phyloP scores from a whole-genome alignment of 2,113 vertebrate genomes.

The Phyllostomus hastatus region DNA sequence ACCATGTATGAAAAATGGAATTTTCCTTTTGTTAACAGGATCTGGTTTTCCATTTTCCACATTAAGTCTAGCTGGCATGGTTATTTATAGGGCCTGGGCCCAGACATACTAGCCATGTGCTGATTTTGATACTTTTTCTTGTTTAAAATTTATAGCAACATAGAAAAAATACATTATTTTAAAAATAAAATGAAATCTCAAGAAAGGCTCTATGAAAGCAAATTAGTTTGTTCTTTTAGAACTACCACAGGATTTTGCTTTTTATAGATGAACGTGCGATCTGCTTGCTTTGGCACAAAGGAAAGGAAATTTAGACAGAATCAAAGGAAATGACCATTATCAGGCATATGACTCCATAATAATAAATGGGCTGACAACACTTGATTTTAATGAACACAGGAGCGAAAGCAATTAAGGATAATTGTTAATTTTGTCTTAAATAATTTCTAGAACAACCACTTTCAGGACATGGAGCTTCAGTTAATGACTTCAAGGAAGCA shows the following conservation, averaged over 20 bases:
- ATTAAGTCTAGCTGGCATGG: slow-evolving; percentile 33
- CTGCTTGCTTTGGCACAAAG: slow-evolving; percentile 48
- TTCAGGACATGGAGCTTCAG: slow-evolving; percentile 33
- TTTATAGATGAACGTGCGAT: slow-evolving; percentile 38
- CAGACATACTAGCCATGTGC: background rate
- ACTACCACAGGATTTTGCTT: background rate
- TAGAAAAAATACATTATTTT: slow-evolving; percentile 18
- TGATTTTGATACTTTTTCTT: slow-evolving; percentile 44
- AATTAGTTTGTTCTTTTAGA: slow-evolving; percentile 16
- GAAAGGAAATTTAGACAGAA: slow-evolving; percentile 51
- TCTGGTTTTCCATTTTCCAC: slow-evolving; percentile 62
- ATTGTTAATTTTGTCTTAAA: slow-evolving; percentile 73
- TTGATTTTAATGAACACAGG: slow-evolving; percentile 75
- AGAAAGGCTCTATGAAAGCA: slow-evolving; percentile 26
- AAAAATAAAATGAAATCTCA: slow-evolving; percentile 47
- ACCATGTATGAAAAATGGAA: slow-evolving; percentile 46
- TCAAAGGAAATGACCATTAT: slow-evolving; percentile 48
- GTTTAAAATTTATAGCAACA: slow-evolving; percentile 43
- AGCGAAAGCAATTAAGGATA: slow-evolving; percentile 78
- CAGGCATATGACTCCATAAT: slow-evolving; percentile 20
- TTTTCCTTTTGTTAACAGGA: slow-evolving; percentile 53
- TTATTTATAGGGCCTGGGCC: slow-evolving; percentile 42
- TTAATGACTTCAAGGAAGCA: slow-evolving; percentile 23
- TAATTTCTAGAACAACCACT: slow-evolving; percentile 53
- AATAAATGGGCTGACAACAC: slow-evolving; percentile 9